Base-by-base conservation (phyloP, 2,888 invertebrate species). In the Agriopis leucophaearia region DNA sequence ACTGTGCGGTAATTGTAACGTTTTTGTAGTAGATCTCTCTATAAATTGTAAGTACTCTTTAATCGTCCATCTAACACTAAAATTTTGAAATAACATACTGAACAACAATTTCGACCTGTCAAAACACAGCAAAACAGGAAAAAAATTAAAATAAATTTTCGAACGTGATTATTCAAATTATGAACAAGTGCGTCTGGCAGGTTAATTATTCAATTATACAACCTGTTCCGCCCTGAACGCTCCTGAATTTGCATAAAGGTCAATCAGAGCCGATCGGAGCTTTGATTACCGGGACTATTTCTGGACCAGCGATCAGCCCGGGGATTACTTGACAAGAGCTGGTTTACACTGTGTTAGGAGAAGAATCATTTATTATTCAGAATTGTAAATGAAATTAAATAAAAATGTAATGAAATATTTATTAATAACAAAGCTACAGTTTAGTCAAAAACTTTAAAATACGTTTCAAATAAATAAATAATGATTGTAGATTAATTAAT, bases 191-290 rank as follows among this genome's bases (percentile, higher is more conserved):
- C 81, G 80, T 74, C 60, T 74, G 83, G 77, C 83, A 87, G 86
- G 85, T 88, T 87, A 88, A 88, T 89, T 88, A 89, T 89, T 89
- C 87, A 89, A 89, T 88, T 88, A 87, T 83, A 81, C 80, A 78
- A 81, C 78, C 81, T 81, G 78, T 74, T 77, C 77, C 77, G 76
- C 81, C 78, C 82, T 75, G 81, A 76, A 78, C 64, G 74, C 76
- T 83, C 84, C 75, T 52, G 72, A 81, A 90, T 90, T 90, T 88
- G 84, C 90, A 90, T 90, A 90, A 90, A 88, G 89, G 87, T 89
- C 89, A 87, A 90, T 90, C 89, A 90, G 81, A 82, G 78, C 79
- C 72, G 79, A 86, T 88, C 80, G 84, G 79, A 65, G 65, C 75
- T 79, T 75, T 86, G 86, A 88, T 88, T 87, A 84, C 83, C 78